Conservation (phyloP, 2,888 invertebrate genomes). For the Nasonovia ribisnigri region DNA sequence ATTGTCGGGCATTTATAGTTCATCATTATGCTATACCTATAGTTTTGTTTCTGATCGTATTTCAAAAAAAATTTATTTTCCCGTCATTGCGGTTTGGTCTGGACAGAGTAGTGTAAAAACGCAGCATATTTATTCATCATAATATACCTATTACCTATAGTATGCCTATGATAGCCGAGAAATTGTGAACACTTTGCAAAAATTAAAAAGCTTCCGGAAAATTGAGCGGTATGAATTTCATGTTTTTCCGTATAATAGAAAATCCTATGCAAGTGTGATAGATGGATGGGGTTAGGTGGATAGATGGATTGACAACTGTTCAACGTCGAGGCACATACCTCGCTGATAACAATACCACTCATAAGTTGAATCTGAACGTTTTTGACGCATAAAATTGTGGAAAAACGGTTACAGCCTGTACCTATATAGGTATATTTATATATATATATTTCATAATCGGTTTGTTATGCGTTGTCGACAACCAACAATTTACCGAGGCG, state of each 20-base stretch:
- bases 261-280: neutral
- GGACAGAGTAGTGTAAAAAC: neutral
- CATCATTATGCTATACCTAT: too few relatives aligned
- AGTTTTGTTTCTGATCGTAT: neutral
- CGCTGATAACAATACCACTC: neutral
- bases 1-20: neutral
- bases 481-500: neutral
- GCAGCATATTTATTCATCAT: neutral
- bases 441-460: neutral
- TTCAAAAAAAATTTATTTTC: neutral
- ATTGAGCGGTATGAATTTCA: neutral
- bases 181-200: neutral
- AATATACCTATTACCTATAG: neutral
- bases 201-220: neutral
- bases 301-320: neutral
- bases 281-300: neutral
- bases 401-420: neutral
- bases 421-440: too few relatives aligned
- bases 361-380: neutral
- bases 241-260: neutral
- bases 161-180: neutral
- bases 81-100: neutral
- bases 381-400: neutral
- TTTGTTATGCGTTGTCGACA: neutral
- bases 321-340: neutral